Evolutionary conservation across 1,140 invertebrate genomes (phyloP).

Genomic region (Aricia agestis): DNA sequence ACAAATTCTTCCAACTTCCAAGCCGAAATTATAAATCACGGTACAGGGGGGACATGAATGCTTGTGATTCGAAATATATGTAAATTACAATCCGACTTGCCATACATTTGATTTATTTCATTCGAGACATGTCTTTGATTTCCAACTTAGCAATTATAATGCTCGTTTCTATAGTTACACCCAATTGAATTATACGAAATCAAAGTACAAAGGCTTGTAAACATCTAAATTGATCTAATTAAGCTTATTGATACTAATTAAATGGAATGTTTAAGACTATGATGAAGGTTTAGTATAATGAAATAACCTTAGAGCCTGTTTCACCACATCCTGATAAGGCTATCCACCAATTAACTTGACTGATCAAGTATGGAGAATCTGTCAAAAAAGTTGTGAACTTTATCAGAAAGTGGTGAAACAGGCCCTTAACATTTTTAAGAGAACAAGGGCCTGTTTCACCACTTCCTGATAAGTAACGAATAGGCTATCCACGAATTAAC

Average conservation of each 20-base stretch:
- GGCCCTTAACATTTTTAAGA: too few species aligned
- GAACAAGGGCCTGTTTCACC: too few species aligned
- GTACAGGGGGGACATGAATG: slow-evolving; percentile 40
- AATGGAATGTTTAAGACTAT: neutral
- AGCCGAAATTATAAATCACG: slow-evolving; percentile 39
- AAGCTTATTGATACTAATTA: slow-evolving; percentile 1
- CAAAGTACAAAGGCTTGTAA: neutral
- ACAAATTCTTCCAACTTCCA: slow-evolving; percentile 22
- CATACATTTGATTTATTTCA: slow-evolving; percentile 31
- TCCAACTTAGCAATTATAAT: slow-evolving; percentile 30
- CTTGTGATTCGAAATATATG: slow-evolving; percentile 48
- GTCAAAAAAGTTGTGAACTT: too few species aligned
- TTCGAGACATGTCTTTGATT: slow-evolving; percentile 34
- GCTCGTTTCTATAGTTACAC: slow-evolving; percentile 12
- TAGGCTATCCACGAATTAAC: too few species aligned
- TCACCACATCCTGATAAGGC: too few species aligned
- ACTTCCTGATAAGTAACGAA: too few species aligned
- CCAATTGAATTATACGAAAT: neutral
- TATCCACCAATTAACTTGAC: too few species aligned
- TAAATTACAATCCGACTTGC: slow-evolving; percentile 39
- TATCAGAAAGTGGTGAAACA: too few species aligned
- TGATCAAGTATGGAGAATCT: too few species aligned
- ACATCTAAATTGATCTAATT: slow-evolving; percentile 14
- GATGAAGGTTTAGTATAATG: neutral
- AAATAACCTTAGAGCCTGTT: too few species aligned